Conservation (phyloP, 2,797 vertebrate species). For the Mastacembelus armatus region DNA sequence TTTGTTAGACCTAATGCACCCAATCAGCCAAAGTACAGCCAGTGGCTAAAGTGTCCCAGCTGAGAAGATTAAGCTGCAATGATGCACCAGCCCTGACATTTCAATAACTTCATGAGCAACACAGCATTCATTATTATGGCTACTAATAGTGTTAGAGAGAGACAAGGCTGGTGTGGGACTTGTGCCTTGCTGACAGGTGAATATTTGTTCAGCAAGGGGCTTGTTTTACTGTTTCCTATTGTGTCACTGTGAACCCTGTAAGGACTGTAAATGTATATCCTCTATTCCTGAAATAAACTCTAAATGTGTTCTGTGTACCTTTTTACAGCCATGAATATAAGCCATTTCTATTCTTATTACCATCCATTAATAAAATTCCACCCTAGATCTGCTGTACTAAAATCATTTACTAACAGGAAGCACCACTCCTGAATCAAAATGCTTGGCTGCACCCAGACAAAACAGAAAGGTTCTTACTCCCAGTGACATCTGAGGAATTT, state of each 20-base stretch:
- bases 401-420: not conserved
- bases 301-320: too few species aligned
- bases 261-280: not conserved
- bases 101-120: slow-evolving; percentile 34
- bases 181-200: slow-evolving; percentile 1
- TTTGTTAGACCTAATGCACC: slow-evolving; percentile 50
- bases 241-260: not conserved
- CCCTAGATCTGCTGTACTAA: not conserved
- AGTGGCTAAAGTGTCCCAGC: slow-evolving; percentile 41
- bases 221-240: slow-evolving; percentile 12
- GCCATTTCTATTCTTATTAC: too few species aligned
- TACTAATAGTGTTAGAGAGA: slow-evolving; percentile 8
- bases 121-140: slow-evolving; percentile 20
- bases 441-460: not conserved
- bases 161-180: not conserved
- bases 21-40: slow-evolving; percentile 52
- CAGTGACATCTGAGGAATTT: too few species aligned
- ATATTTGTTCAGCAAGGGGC: not conserved
- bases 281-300: too few species aligned
- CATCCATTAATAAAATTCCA: too few species aligned
- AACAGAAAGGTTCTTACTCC: too few species aligned
- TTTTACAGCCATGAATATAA: too few species aligned
- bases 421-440: not conserved
- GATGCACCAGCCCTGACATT: slow-evolving; percentile 40
- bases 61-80: slow-evolving; percentile 36